Evolutionary conservation across 2,888 invertebrate genomes (phyloP).

Genomic region (Melikaiella ostensackeni): DNA sequence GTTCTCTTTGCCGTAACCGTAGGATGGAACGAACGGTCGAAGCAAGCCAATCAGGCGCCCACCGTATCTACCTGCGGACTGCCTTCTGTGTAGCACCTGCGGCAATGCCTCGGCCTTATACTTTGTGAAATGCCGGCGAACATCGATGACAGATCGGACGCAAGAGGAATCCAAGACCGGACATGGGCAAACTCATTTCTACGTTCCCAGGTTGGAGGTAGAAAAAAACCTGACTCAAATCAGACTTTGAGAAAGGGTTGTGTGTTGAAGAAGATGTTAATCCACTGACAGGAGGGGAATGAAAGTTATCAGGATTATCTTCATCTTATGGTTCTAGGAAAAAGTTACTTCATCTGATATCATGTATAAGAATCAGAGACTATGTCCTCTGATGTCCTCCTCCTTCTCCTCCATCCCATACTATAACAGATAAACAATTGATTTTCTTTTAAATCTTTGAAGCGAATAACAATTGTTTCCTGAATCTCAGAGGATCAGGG

Average conservation of each 20-base stretch:
- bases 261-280: neutral
- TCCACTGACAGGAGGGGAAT: neutral
- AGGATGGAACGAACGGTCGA: slow-evolving; percentile 69
- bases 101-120: slow-evolving; percentile 62
- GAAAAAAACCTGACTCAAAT: slow-evolving; percentile 1
- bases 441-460: neutral
- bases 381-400: neutral
- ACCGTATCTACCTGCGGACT: slow-evolving; percentile 71
- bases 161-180: slow-evolving; percentile 44
- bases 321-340: neutral
- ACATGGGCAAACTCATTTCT: slow-evolving; percentile 19
- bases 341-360: neutral
- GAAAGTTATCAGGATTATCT: neutral
- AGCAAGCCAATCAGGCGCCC: slow-evolving; percentile 75
- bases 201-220: neutral
- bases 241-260: neutral
- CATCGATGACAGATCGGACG: slow-evolving; percentile 62
- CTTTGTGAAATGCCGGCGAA: slow-evolving; percentile 68
- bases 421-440: too few species aligned
- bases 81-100: slow-evolving; percentile 73
- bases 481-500: neutral
- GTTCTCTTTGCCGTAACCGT: slow-evolving; percentile 63
- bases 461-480: neutral
- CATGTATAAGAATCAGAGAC: neutral
- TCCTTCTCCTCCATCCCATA: too few species aligned